A percentile compares a stretch with the other conserved stretches of the same genome.
Conservation (phyloP, 1,140 invertebrate species). For the Lanistes nyassanus region DNA sequence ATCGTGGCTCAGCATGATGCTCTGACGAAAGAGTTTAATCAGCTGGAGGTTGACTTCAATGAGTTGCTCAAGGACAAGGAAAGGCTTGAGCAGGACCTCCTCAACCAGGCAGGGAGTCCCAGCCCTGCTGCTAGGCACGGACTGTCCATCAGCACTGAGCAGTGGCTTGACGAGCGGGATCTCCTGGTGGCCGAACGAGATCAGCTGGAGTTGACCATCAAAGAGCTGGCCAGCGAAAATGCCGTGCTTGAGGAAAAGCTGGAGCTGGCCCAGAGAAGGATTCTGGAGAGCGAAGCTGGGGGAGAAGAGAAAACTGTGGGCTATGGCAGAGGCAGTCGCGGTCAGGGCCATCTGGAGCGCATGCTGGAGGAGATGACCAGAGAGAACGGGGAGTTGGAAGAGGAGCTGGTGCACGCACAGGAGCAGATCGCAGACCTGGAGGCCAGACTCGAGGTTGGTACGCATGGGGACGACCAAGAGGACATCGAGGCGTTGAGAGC, state of each 20-base stretch:
- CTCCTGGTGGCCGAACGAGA: slow-evolving; percentile 47
- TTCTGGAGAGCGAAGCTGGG: slow-evolving; percentile 17
- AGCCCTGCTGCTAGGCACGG: slow-evolving; percentile 37
- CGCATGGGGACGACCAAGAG: background rate
- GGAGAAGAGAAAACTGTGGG: slow-evolving; percentile 20
- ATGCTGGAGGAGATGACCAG: slow-evolving; percentile 36
- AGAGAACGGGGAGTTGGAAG: slow-evolving; percentile 33
- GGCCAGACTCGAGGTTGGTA: slow-evolving; percentile 20
- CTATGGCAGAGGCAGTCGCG: slow-evolving; percentile 25
- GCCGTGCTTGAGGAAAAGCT: slow-evolving; percentile 48
- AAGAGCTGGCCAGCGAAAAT: slow-evolving; percentile 50
- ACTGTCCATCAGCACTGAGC: slow-evolving; percentile 39
- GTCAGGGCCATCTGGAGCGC: slow-evolving; percentile 29
- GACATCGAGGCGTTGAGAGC: slow-evolving; percentile 13
- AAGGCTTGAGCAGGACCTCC: slow-evolving; percentile 50
- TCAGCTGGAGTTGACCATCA: slow-evolving; percentile 49
- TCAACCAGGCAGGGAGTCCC: slow-evolving; percentile 8
- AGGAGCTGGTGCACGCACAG: slow-evolving; percentile 25
- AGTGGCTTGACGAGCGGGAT: slow-evolving; percentile 42
- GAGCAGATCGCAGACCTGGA: slow-evolving; percentile 24
- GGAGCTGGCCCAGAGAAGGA: slow-evolving; percentile 16
- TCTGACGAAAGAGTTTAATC: slow-evolving; percentile 54
- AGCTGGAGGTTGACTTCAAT: slow-evolving; percentile 47
- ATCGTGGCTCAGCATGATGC: slow-evolving; percentile 47
- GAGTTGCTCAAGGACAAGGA: slow-evolving; percentile 57